Evolutionary conservation across 2,888 invertebrate species (phyloP), one percentile per base, ranked within the genome.

Genomic region (Craniophora ligustri): DNA sequence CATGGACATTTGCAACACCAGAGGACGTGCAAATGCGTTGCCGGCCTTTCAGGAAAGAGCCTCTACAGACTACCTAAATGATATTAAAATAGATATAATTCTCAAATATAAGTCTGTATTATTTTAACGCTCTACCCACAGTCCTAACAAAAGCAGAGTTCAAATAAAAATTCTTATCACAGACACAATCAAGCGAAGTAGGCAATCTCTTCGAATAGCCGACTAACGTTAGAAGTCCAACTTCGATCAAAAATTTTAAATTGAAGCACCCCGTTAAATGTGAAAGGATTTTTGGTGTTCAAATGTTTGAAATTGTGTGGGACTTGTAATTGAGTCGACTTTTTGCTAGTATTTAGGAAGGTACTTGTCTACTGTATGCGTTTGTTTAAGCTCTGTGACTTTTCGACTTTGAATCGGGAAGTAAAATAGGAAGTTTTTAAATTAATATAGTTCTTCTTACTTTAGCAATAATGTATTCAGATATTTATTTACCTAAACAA

Each of bases 141-240:
- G 64, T 64, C 66, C 63, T 61, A 68, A 75, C 76, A 79, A 79
- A 75, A 72, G 31, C 77, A 75, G 53, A 67, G 63, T 67, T 68
- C 50, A 68, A 73, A 83, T 81, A 79, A 80, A 77, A 83, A 83
- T 78, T 83, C 82, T 77, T 81, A 83, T 84, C 85, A 76, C 78
- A 78, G 61, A 47, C 70, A 65, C 64, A 61, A 64, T 67, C 62
- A 65, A 60, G 69, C 60, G 47, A 67, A 72, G 49, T 48, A 56
- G 59, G 57, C 68, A 70, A 77, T 72, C 67, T 72, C 53, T 38
- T 48, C 44, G 30, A 49, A 62, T 55, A 41, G 55, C 61, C 26
- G 23, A 6, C 15, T 14, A 30, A 35, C 11, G 39, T 14, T 45
- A 67, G 47, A 64, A 58, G 54, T 64, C 49, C 62, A 35, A 48